These are phyloP conservation scores for Chrysochloris asiatica DNA, from an alignment of 2,113 vertebrate genomes.

Conservation along the genomic window DNA sequence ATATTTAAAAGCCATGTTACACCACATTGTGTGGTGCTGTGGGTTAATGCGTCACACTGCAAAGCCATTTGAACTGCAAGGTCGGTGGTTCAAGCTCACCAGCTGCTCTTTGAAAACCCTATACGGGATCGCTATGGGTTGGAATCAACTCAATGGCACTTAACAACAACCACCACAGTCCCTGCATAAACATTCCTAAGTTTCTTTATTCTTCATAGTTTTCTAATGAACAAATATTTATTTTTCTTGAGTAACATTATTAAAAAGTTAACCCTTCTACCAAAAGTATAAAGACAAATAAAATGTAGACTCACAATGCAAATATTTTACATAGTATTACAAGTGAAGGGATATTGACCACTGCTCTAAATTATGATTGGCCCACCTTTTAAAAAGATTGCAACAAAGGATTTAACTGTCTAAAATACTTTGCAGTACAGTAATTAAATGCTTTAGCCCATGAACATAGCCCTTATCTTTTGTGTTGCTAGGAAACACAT, in stretches of 20 bases:
- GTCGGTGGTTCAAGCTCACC: no score
- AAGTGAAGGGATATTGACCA: conserved; percentile 86
- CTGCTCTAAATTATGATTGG: conserved; percentile 83
- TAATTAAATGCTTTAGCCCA: conserved; percentile 94
- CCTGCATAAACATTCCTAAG: conserved; percentile 77
- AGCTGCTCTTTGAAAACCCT: no score
- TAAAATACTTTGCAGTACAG: conserved; percentile 93
- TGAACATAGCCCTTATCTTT: conserved; percentile 95
- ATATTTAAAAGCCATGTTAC: conserved; percentile 59
- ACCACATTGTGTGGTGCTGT: no score
- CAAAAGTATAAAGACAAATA: conserved; percentile 90
- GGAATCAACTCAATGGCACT: no score
- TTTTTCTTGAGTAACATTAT: conserved; percentile 99
- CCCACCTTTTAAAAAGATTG: conserved; percentile 82
- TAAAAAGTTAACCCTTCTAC: conserved; percentile 90
- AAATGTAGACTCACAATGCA: conserved; percentile 86
- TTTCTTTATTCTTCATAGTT: conserved; percentile 82
- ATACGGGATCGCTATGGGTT: no score
- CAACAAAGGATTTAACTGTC: conserved; percentile 86
- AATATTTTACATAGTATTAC: conserved; percentile 87
- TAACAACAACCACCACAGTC: conserved; percentile 70
- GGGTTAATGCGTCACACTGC: no score
- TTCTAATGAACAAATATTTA: conserved; percentile 82
- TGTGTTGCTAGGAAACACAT: conserved; percentile 93
- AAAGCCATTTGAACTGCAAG: no score